Percentiles rank a stretch among this genome's conserved stretches.
Conservation (phyloP, 2,888 invertebrate genomes). For the Congeria kusceri region DNA sequence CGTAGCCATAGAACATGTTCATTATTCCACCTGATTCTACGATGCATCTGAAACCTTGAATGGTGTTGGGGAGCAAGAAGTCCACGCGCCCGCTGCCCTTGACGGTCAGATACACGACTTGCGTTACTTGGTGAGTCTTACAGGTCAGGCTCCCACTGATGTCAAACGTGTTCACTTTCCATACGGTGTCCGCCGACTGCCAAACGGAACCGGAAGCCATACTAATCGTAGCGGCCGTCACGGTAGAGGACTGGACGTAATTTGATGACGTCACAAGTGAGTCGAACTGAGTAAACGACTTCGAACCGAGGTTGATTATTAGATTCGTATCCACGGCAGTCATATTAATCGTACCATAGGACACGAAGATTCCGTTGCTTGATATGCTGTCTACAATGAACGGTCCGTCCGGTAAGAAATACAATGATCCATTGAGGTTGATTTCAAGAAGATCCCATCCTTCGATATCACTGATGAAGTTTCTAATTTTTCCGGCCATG, state of each 20-base stretch:
- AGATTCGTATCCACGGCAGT: slow-evolving; percentile 26
- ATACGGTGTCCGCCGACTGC: slow-evolving; percentile 56
- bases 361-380: slow-evolving; percentile 55
- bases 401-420: slow-evolving; percentile 61
- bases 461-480: slow-evolving; percentile 36
- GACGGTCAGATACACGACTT: slow-evolving; percentile 41
- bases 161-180: slow-evolving; percentile 33
- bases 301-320: slow-evolving; percentile 35
- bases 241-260: slow-evolving; percentile 45
- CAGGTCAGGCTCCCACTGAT: slow-evolving; percentile 50
- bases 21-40: slow-evolving; percentile 41
- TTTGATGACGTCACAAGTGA: slow-evolving; percentile 35
- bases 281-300: slow-evolving; percentile 53
- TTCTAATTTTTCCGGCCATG: slow-evolving; percentile 58
- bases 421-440: slow-evolving; percentile 48
- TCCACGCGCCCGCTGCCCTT: slow-evolving; percentile 49
- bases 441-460: slow-evolving; percentile 68
- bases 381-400: slow-evolving; percentile 59
- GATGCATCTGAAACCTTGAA: slow-evolving; percentile 40
- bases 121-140: slow-evolving; percentile 42
- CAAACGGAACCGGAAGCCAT: slow-evolving; percentile 50
- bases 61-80: slow-evolving; percentile 36
- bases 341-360: slow-evolving; percentile 53
- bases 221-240: slow-evolving; percentile 40
- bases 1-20: slow-evolving; percentile 60